Evolutionary conservation across 2,113 vertebrate genomes (phyloP).

Genomic region (Ophthalmolycus amberensis): DNA sequence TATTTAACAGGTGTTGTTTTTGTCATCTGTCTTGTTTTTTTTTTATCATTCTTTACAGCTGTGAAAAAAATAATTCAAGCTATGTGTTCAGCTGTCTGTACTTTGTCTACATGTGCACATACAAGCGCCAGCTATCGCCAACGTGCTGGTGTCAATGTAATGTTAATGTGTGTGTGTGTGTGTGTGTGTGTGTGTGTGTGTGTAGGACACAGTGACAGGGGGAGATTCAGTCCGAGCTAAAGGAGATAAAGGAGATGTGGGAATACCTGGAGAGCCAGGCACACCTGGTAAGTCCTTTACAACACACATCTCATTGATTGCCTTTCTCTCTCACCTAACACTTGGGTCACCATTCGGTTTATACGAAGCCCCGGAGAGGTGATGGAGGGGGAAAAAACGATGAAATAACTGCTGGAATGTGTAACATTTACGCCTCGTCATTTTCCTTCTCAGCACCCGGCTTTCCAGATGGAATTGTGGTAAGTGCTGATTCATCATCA

Average conservation of each 20-base stretch:
- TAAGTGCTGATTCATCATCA: conserved; percentile 41
- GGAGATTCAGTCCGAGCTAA: conserved; percentile 72
- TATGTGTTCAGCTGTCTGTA: background rate
- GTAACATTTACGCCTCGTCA: background rate
- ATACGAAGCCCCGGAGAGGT: background rate
- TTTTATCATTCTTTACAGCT: conserved; percentile 2
- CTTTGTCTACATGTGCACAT: background rate
- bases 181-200: conserved; percentile 31
- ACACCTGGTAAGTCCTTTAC: conserved; percentile 80
- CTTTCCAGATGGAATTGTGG: conserved; percentile 65
- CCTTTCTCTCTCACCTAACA: background rate
- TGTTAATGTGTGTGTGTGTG: background rate
- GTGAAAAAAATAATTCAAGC: background rate
- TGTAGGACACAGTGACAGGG: conserved; percentile 43
- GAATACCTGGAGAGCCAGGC: conserved; percentile 86
- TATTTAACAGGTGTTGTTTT: conserved; percentile 49
- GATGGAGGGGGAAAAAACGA: no score
- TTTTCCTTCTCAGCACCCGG: conserved; percentile 43
- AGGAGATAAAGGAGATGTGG: conserved; percentile 92
- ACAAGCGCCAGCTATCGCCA: background rate
- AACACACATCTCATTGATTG: background rate
- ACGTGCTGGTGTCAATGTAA: background rate
- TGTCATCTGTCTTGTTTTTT: background rate
- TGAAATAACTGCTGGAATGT: background rate
- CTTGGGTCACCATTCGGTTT: background rate